Base-by-base conservation (phyloP, 2,113 vertebrate species). In the Crypturellus undulatus region DNA sequence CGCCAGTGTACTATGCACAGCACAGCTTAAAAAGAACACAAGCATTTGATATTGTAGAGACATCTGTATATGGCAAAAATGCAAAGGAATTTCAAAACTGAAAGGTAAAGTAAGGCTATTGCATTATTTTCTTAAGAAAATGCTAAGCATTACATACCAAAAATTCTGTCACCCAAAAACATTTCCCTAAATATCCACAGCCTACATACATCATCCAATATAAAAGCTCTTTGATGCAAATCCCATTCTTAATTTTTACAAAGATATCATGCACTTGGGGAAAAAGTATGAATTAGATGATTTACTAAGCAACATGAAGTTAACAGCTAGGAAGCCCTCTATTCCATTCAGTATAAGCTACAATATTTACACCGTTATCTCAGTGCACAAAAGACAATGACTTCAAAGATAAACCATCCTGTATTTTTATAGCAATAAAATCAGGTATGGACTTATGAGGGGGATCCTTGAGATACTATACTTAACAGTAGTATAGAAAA, bases 401-500 rank as follows among this genome's bases (percentile, higher is more conserved):
- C 47, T 72, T 51, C 69, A 85, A n/a, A 93, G 64, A 79, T 43
- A 87, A 95, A 34, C 54, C 62, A 63, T 20, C 26, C 62, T 79
- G 47, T 34, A 79, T 83, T 76, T 68, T 89, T 76, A 60, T 67
- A 64, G 67, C 43, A 92, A 83, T 75, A 87, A 90, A 87, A 88
- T 32, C 38, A 93, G 56, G 60, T 64, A 84, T 36, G 78, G 58
- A 58, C 38, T 93, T 90, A 67, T 25, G 90, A 92, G 42, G 47
- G 42, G 70, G 38, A 94, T 79, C 65, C 77, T 68, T 84, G 84
- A 93, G 82, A 89, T 65, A 77, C 67, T 56, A 56, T 32, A 86
- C 17, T 64, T 90, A 79, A 51, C 62, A 92, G 87, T 19, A 90
- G 24, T 21, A 60, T 25, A 90, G 30, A 65, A 93, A 93, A 97